Evolutionary conservation across 1,140 invertebrate genomes (phyloP), one percentile per base, ranked within the genome.

Genomic region (Bombus turneri): DNA sequence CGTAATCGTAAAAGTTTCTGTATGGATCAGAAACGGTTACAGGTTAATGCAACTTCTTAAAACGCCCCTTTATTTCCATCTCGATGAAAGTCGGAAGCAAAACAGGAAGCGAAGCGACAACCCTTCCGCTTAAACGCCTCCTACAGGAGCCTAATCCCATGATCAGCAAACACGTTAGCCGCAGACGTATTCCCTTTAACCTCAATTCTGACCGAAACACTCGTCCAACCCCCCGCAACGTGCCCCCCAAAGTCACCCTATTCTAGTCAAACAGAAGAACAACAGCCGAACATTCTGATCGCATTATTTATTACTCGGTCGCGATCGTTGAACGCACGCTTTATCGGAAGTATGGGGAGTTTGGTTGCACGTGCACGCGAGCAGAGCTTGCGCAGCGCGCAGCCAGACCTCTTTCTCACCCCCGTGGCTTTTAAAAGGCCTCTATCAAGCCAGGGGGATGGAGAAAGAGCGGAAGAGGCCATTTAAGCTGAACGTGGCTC

Each of bases 401-500:
- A 71, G 85, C 80, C 59, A 31, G 12, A 71, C 57, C 78, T 73
- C 78, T 15, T 78, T 88, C 86, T 79, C 83, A 72, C 72, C 83
- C 73, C 28, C 73, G 68, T 64, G 74, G 83, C 87, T 88, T 89
- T 89, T 89, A 85, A 87, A 90, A 84, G 81, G 73, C 66, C 71
- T 75, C n/a, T 12, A 34, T 47, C 2, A 6, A n/a, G 75, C 75
- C 12, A 31, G 84, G 73, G 83, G 78, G 34, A 68, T 59, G 71
- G 34, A 82, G 81, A 90, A 85, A 71, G 87, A 68, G 74, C 88
- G 88, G 88, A 89, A 89, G 83, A 86, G 83, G 81, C 86, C 89
- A 90, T 91, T 91, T 91, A 90, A 88, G 74, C 80, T 84, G 89
- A 88, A 88, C 89, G 86, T 66, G 76, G 76, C 80, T 86, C 88